phyloP scores from a whole-genome alignment of 1,140 invertebrate genomes.

The Thaumetopoea pityocampa region DNA sequence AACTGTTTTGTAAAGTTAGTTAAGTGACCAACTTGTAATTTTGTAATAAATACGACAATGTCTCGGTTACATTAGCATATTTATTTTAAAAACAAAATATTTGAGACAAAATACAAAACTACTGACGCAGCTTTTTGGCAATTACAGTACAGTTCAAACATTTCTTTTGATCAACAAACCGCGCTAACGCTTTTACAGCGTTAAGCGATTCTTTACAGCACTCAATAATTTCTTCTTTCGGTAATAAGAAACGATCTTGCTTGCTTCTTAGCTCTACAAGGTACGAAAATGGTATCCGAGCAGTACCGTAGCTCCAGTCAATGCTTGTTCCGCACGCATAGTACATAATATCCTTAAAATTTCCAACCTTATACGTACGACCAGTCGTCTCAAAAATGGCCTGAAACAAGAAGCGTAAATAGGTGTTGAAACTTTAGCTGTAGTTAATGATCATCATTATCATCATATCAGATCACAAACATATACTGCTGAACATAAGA shows the following conservation, averaged over 20 bases:
- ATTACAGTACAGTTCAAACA: conserved; percentile 46
- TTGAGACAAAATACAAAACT: neutral
- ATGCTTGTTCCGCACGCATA: conserved; percentile 80
- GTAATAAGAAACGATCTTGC: conserved; percentile 81
- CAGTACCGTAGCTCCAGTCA: conserved; percentile 82
- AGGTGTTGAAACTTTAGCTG: too few relatives aligned
- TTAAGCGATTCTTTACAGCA: conserved; percentile 81
- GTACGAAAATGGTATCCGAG: conserved; percentile 80
- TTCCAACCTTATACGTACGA: conserved; percentile 65
- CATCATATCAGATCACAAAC: too few relatives aligned
- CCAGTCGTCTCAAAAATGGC: conserved; percentile 55
- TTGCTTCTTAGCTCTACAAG: conserved; percentile 83
- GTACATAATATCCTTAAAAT: conserved; percentile 69
- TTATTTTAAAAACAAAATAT: neutral
- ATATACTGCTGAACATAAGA: too few relatives aligned
- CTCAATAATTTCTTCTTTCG: conserved; percentile 80
- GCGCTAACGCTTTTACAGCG: conserved; percentile 77
- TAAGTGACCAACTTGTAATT: too few relatives aligned
- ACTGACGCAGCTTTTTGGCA: conserved; percentile 26
- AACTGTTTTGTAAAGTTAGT: neutral
- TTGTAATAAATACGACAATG: too few relatives aligned
- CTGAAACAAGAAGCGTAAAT: conserved; percentile 24
- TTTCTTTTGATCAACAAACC: conserved; percentile 57
- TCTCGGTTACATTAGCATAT: neutral
- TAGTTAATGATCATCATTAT: neutral